Percentiles rank a stretch among this genome's conserved stretches.
Conservation (phyloP, 2,797 vertebrate species). For the Trichosurus vulpecula region DNA sequence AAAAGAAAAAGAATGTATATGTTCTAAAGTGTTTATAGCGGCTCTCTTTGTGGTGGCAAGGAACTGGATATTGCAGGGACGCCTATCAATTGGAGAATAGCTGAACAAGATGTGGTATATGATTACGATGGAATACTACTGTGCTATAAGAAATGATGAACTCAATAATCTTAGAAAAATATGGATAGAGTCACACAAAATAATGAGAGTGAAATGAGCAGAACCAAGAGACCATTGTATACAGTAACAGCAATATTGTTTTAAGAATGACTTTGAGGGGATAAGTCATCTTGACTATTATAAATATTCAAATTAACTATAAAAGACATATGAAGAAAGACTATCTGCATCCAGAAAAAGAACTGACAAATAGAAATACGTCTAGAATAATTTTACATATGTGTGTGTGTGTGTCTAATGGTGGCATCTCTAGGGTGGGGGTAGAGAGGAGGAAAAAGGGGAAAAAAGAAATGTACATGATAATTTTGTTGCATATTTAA, state of each 20-base stretch:
- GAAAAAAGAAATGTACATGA: neutral
- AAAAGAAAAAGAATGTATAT: neutral
- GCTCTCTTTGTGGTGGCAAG: neutral
- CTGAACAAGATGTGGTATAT: neutral
- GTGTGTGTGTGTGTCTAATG: neutral
- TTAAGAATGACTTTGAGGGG: neutral
- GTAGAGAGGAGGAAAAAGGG: neutral
- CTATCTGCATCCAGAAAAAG: neutral
- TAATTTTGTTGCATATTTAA: too few relatives aligned
- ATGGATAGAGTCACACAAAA: neutral
- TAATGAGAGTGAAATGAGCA: neutral
- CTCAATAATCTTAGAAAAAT: neutral
- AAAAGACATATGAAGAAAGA: neutral
- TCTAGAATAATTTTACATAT: neutral
- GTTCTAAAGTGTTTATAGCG: neutral
- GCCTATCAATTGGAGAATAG: neutral
- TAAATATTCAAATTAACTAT: neutral
- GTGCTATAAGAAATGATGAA: neutral
- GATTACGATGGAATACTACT: neutral
- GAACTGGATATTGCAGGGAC: neutral
- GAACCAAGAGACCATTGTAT: neutral
- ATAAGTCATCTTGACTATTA: neutral
- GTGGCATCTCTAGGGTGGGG: neutral
- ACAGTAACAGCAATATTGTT: neutral
- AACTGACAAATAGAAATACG: neutral